phyloP scores from a whole-genome alignment of 2,888 invertebrate species.

The Tromatobia lineatoria region DNA sequence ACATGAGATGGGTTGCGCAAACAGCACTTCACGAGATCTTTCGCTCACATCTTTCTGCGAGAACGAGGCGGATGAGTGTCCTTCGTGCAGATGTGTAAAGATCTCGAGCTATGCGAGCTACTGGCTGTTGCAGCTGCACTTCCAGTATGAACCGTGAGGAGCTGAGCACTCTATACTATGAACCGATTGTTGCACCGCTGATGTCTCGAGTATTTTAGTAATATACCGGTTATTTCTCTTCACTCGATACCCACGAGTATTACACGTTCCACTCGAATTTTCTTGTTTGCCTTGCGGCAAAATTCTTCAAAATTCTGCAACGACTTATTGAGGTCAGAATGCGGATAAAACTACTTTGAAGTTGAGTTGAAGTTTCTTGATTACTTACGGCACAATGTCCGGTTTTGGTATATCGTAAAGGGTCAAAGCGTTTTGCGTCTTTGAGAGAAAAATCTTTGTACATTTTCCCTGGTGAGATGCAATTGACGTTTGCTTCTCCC shows the following conservation, averaged over 20 bases:
- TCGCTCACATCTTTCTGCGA: slow-evolving; percentile 23
- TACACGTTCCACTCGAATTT: slow-evolving; percentile 2
- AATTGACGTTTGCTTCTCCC: background rate
- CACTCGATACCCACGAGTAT: background rate
- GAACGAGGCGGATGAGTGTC: background rate
- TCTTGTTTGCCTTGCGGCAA: background rate
- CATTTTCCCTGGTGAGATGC: background rate
- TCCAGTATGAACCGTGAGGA: background rate
- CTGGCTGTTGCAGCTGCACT: slow-evolving; percentile 4
- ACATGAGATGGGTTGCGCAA: slow-evolving; percentile 40
- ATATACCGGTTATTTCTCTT: slow-evolving; percentile 25
- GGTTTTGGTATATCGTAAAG: too few relatives aligned
- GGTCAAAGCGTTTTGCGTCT: background rate
- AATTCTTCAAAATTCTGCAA: background rate
- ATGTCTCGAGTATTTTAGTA: slow-evolving; percentile 13
- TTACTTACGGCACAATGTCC: background rate
- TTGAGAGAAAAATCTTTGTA: background rate
- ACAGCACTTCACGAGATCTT: slow-evolving; percentile 29
- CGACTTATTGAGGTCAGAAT: background rate
- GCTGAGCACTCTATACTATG: slow-evolving; percentile 11
- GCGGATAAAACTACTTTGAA: background rate
- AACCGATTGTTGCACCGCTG: slow-evolving; percentile 27
- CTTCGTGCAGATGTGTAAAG: slow-evolving; percentile 23
- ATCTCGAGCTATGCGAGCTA: slow-evolving; percentile 14
- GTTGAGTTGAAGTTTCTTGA: background rate